Conservation (phyloP, 2,797 vertebrate genomes). For the Pangasius sanitwongsei region DNA sequence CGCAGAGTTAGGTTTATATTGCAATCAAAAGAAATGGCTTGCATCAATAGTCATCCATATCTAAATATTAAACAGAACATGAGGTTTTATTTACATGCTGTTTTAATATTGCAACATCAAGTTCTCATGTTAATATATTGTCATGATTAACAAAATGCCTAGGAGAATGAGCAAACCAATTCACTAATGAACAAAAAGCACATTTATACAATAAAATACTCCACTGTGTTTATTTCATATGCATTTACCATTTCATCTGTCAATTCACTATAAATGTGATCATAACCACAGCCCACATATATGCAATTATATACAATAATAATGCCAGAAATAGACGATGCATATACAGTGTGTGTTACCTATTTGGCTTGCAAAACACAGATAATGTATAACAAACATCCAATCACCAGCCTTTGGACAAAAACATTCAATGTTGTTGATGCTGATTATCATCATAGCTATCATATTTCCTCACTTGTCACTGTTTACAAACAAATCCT, state of each 20-base stretch:
- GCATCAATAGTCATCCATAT: not conserved
- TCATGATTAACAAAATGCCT: not conserved
- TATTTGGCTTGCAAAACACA: not conserved
- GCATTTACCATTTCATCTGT: not conserved
- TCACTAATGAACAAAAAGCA: not conserved
- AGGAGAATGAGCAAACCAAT: not conserved
- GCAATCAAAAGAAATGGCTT: not conserved
- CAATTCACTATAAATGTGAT: not conserved
- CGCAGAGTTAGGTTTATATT: not conserved
- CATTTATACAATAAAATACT: not conserved
- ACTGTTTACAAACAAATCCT: not conserved
- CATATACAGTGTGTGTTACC: not conserved
- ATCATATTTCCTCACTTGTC: not conserved
- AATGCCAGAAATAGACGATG: not conserved
- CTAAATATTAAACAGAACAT: not conserved
- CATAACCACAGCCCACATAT: not conserved
- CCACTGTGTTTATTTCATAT: not conserved
- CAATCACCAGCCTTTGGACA: not conserved
- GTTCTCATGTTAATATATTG: not conserved
- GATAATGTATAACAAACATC: not conserved
- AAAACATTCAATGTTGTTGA: not conserved
- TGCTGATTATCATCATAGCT: not conserved
- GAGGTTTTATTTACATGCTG: not conserved
- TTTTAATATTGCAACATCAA: not conserved
- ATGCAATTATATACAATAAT: not conserved